These are phyloP conservation scores for Setophaga coronata DNA, from an alignment of 2,113 vertebrate species.

Conservation along the genomic window DNA sequence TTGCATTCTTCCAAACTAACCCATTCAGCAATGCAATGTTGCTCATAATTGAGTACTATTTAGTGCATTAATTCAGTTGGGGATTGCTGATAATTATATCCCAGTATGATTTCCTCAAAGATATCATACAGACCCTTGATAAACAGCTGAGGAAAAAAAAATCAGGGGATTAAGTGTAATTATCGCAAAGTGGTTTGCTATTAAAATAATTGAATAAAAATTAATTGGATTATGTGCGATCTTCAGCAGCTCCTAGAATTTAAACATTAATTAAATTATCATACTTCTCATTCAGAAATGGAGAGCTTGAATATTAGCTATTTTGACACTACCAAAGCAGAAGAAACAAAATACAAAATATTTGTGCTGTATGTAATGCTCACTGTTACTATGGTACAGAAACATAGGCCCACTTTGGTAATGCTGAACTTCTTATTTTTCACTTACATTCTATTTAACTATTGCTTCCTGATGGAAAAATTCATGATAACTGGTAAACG, in stretches of 20 bases:
- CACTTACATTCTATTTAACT: constrained; percentile 19
- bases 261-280: constrained; percentile 78
- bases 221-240: constrained; percentile 77
- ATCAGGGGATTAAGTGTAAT: constrained; percentile 71
- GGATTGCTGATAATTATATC: constrained; percentile 63
- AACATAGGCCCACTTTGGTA: background rate
- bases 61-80: constrained; percentile 52
- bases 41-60: constrained; percentile 48
- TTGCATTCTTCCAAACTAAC: constrained; percentile 1
- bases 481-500: background rate
- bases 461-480: constrained; percentile 20
- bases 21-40: background rate
- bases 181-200: constrained; percentile 70
- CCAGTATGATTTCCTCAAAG: constrained; percentile 68
- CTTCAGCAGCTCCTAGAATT: constrained; percentile 64
- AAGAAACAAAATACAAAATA: background rate
- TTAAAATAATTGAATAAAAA: constrained; percentile 75
- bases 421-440: background rate
- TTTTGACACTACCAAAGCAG: constrained; percentile 46
- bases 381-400: background rate
- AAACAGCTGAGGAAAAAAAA: constrained; percentile 70
- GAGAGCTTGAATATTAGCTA: constrained; percentile 39
- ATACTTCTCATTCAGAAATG: constrained; percentile 52
- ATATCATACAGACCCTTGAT: constrained; percentile 67
- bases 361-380: background rate